phyloP scores from a whole-genome alignment of 1,140 invertebrate genomes.

The Nasonia longicornis region DNA sequence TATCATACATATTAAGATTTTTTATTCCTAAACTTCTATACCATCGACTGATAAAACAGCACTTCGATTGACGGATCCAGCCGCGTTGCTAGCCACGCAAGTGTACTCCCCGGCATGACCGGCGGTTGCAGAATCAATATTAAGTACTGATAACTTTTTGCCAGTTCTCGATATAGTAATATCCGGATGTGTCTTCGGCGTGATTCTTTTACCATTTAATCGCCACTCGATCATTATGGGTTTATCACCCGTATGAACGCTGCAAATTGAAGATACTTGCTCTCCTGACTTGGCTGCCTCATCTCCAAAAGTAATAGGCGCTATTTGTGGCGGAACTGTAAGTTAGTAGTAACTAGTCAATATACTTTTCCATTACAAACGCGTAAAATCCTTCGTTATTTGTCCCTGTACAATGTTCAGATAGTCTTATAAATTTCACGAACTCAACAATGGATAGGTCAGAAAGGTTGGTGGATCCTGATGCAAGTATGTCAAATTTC shows the following conservation, averaged over 20 bases:
- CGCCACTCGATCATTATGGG: slow-evolving; percentile 83
- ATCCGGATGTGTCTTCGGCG: slow-evolving; percentile 66
- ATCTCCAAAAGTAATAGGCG: slow-evolving; percentile 81
- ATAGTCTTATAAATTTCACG: too few species aligned
- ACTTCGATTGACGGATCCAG: neutral
- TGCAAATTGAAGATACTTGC: slow-evolving; percentile 78
- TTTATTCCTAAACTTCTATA: neutral
- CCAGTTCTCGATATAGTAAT: slow-evolving; percentile 75
- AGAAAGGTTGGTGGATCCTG: neutral
- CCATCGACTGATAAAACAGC: slow-evolving; percentile 24
- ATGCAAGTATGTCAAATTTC: slow-evolving; percentile 24
- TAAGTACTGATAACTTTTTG: slow-evolving; percentile 71
- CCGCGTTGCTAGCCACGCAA: slow-evolving; percentile 70
- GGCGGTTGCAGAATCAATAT: slow-evolving; percentile 75
- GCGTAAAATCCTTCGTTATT: neutral
- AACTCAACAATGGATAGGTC: neutral
- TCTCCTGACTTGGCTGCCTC: slow-evolving; percentile 82
- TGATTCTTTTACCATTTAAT: slow-evolving; percentile 61
- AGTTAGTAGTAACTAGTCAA: slow-evolving; percentile 41
- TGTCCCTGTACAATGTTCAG: neutral
- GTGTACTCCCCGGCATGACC: slow-evolving; percentile 80
- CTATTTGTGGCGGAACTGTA: slow-evolving; percentile 82
- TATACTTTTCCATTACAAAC: neutral
- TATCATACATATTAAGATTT: neutral
- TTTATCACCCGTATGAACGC: slow-evolving; percentile 84